phyloP scores from a whole-genome alignment of 30 jellyfish, hydroid and myxozoan species.

The Cassiopea andromeda region DNA sequence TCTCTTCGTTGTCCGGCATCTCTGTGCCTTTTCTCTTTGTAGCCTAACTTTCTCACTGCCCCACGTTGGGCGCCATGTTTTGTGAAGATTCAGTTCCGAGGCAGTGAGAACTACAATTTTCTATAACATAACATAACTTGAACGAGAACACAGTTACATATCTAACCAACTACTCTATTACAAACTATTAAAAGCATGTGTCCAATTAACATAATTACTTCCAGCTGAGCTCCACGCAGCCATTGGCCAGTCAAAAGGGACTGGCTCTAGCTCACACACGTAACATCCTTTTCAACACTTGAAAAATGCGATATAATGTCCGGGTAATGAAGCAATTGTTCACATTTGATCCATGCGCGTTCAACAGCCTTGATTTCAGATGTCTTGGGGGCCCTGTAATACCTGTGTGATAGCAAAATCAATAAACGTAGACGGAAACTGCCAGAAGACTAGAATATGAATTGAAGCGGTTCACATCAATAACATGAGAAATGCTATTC shows the following conservation, averaged over 20 bases:
- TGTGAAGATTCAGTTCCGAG: constrained; percentile 6
- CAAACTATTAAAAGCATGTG: not conserved
- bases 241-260: not conserved
- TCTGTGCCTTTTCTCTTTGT: not conserved
- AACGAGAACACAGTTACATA: not conserved
- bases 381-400: too few species aligned
- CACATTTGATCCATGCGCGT: too few species aligned
- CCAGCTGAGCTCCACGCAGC: not conserved
- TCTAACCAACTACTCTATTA: not conserved
- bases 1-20: constrained; percentile 14
- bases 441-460: too few species aligned
- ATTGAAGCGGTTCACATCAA: too few species aligned
- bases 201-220: not conserved
- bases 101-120: not conserved
- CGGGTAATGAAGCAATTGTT: too few species aligned
- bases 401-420: too few species aligned
- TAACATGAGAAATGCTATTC: too few species aligned
- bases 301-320: too few species aligned
- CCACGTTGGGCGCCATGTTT: constrained; percentile 54
- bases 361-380: too few species aligned
- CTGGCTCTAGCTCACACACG: not conserved
- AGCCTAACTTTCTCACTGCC: not conserved
- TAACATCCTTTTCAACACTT: not conserved
- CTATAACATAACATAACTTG: not conserved
- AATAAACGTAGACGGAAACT: too few species aligned